phyloP scores from a whole-genome alignment of 2,888 invertebrate species.

The Unio delphinus region DNA sequence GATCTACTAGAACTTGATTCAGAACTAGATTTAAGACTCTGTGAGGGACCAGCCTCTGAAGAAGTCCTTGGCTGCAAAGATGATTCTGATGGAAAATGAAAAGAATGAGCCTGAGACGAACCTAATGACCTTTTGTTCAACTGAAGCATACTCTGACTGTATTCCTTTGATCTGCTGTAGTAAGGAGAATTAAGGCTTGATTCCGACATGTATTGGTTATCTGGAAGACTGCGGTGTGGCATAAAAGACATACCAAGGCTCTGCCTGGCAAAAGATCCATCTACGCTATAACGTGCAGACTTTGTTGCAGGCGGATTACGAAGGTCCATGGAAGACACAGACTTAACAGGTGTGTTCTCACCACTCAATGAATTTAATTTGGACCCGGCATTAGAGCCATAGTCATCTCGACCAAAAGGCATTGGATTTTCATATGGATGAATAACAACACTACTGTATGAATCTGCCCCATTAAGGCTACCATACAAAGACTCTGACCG shows the following conservation, averaged over 20 bases:
- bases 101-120: constrained; percentile 17
- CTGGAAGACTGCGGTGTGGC: constrained; percentile 30
- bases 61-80: constrained; percentile 48
- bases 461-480: constrained; percentile 57
- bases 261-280: constrained; percentile 40
- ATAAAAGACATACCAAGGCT: constrained; percentile 20
- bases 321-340: constrained; percentile 6
- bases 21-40: constrained; percentile 42
- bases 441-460: constrained; percentile 61
- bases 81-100: constrained; percentile 37
- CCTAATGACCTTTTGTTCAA: constrained; percentile 30
- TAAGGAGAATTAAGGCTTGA: constrained; percentile 26
- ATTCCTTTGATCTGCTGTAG: constrained; percentile 2
- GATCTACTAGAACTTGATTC: constrained; percentile 22
- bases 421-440: constrained; percentile 52
- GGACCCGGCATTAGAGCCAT: constrained; percentile 47
- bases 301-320: constrained; percentile 16
- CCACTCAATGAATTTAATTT: constrained; percentile 33
- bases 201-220: constrained; percentile 36
- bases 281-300: constrained; percentile 47
- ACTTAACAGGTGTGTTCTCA: constrained; percentile 21
- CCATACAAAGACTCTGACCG: constrained; percentile 38
- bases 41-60: constrained; percentile 47
- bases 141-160: constrained; percentile 39
- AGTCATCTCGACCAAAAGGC: constrained; percentile 56